Conservation (phyloP, 2,797 vertebrate genomes). For the Erithacus rubecula region DNA sequence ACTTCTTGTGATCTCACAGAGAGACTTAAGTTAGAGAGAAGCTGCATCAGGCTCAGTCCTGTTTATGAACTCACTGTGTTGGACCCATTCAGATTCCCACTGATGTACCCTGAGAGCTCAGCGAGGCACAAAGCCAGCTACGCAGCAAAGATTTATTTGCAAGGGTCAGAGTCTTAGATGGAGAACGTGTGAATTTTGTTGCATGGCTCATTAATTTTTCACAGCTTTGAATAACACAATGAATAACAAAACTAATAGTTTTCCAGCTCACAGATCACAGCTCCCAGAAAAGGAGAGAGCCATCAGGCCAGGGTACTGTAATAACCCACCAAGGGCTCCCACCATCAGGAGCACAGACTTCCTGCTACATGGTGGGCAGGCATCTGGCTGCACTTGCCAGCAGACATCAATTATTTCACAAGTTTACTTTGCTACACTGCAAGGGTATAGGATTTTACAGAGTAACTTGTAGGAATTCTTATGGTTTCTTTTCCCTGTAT, state of each 20-base stretch:
- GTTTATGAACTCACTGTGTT: background rate
- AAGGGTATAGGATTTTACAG: background rate
- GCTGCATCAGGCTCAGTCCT: background rate
- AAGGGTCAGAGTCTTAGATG: background rate
- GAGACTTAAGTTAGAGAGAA: background rate
- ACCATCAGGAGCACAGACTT: background rate
- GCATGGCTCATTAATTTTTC: background rate
- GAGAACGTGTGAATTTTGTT: background rate
- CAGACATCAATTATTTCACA: background rate
- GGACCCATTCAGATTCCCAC: background rate
- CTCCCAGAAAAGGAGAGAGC: background rate
- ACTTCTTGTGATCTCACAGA: background rate
- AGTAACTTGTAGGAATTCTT: background rate
- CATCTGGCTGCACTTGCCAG: background rate
- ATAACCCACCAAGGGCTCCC: background rate
- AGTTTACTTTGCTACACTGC: background rate
- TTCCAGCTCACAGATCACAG: background rate
- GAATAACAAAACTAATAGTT: background rate
- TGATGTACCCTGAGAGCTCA: background rate
- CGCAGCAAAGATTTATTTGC: background rate
- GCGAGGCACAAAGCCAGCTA: background rate
- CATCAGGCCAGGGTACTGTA: background rate
- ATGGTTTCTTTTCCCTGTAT: background rate
- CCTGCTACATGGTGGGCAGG: background rate
- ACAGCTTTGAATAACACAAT: background rate